A percentile compares a stretch with the other conserved stretches of the same genome.
Evolutionary conservation across 2,113 vertebrate species (phyloP).

Genomic region (Ibidorhyncha struthersii): DNA sequence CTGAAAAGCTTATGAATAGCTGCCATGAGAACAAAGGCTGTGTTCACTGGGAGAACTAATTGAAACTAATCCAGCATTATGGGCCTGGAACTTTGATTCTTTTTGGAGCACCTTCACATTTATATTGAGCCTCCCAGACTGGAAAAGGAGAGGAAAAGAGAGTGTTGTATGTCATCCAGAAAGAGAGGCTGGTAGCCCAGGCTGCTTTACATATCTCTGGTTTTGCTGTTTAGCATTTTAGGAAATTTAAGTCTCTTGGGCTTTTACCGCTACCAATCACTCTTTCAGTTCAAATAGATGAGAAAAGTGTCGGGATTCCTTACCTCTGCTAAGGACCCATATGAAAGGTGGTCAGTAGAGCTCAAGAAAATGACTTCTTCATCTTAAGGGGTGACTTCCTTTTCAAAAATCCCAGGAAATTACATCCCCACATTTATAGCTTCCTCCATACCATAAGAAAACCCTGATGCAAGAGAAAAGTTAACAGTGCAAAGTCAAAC

Average conservation of each 20-base stretch:
- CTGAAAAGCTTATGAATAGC: not conserved
- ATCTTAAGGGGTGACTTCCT: not conserved
- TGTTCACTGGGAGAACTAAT: fast-evolving
- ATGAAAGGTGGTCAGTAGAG: not conserved
- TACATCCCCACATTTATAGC: not conserved
- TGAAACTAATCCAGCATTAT: not conserved
- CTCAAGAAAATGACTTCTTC: not conserved
- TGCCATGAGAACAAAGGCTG: not conserved
- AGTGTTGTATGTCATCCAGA: not conserved
- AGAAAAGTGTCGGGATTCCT: not conserved
- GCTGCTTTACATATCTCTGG: not conserved
- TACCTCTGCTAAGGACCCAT: not conserved
- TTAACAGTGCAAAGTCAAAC: not conserved
- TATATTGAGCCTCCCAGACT: not conserved
- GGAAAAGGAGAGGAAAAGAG: not conserved
- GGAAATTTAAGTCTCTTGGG: not conserved
- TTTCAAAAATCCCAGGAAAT: not conserved
- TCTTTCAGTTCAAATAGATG: not conserved
- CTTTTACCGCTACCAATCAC: not conserved
- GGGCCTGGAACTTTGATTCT: not conserved
- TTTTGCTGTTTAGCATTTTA: not conserved
- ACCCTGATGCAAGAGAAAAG: not conserved
- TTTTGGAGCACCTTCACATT: not conserved
- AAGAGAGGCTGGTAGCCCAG: not conserved
- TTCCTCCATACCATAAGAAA: not conserved